Percentiles rank a stretch among this genome's conserved stretches.
Evolutionary conservation across 64 coral and sea anemone genomes (phyloP).

Genomic region (Montipora foliosa): DNA sequence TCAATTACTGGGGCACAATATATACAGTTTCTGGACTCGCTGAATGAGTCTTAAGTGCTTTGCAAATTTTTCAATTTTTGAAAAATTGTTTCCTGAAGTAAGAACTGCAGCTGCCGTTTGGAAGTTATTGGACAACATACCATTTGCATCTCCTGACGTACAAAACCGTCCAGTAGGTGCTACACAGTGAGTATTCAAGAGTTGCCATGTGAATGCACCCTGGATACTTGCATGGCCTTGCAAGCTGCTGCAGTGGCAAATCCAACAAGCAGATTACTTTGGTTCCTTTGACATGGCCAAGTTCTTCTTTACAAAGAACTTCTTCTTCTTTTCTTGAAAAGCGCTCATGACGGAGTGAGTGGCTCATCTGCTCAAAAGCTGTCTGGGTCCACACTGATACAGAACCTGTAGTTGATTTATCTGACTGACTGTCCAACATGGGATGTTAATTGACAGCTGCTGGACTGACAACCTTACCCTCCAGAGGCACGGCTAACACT

Average conservation of each 20-base stretch:
- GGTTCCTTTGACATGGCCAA: constrained; percentile 47
- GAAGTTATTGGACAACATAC: constrained; percentile 41
- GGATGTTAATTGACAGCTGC: not conserved
- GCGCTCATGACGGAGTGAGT: not conserved
- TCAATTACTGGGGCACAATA: constrained; percentile 37
- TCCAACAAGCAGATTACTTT: constrained; percentile 51
- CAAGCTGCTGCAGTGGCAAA: constrained; percentile 31
- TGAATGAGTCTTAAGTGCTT: constrained; percentile 48
- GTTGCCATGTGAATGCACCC: constrained; percentile 40
- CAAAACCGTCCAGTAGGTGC: constrained; percentile 3
- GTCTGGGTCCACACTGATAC: constrained; percentile 2
- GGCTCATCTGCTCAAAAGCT: no score
- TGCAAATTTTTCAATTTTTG: constrained; percentile 42
- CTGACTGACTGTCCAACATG: not conserved
- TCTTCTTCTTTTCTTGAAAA: constrained; percentile 4
- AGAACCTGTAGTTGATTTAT: constrained; percentile 13
- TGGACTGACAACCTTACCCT: not conserved
- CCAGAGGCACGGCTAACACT: not conserved
- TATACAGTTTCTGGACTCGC: constrained; percentile 24
- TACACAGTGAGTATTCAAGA: constrained; percentile 11
- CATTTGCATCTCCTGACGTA: constrained; percentile 16
- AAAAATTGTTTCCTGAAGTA: constrained; percentile 65
- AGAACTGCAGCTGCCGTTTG: constrained; percentile 38
- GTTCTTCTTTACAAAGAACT: not conserved
- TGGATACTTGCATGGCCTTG: constrained; percentile 37